phyloP scores from a whole-genome alignment of 2,797 vertebrate species.

The Aphelocoma californica region DNA sequence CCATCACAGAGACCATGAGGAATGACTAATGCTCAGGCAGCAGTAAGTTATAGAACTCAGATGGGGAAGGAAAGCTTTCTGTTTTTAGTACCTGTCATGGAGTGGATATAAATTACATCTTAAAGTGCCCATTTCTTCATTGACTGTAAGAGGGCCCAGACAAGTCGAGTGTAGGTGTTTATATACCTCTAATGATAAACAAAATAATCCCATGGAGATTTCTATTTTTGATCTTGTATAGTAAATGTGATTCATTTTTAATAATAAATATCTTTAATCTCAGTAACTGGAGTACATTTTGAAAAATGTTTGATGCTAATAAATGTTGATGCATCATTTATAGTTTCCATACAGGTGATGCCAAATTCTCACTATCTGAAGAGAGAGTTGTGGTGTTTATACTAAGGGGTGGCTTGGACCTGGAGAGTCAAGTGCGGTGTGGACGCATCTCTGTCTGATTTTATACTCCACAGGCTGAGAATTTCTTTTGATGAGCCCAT shows the following conservation, averaged over 20 bases:
- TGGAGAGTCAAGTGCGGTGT: rapidly evolving
- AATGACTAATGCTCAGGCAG: neutral
- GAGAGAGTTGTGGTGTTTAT: neutral
- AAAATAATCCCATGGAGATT: neutral
- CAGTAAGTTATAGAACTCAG: neutral
- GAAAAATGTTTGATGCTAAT: neutral
- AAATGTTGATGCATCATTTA: neutral
- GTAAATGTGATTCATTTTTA: neutral
- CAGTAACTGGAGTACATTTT: neutral
- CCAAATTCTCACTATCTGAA: rapidly evolving
- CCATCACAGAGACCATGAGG: neutral
- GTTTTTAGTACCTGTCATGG: neutral
- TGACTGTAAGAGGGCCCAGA: neutral
- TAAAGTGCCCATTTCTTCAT: neutral
- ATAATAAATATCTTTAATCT: neutral
- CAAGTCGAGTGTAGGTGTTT: neutral
- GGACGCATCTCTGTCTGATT: neutral
- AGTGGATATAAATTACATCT: neutral
- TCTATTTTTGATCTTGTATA: neutral
- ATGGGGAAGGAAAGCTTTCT: neutral
- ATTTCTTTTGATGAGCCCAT: neutral
- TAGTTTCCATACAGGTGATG: neutral
- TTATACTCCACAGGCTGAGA: neutral
- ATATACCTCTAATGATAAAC: neutral
- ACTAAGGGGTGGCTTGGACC: neutral